Evolutionary conservation across 2,797 vertebrate species (phyloP).

Genomic region (Mus spretus): DNA sequence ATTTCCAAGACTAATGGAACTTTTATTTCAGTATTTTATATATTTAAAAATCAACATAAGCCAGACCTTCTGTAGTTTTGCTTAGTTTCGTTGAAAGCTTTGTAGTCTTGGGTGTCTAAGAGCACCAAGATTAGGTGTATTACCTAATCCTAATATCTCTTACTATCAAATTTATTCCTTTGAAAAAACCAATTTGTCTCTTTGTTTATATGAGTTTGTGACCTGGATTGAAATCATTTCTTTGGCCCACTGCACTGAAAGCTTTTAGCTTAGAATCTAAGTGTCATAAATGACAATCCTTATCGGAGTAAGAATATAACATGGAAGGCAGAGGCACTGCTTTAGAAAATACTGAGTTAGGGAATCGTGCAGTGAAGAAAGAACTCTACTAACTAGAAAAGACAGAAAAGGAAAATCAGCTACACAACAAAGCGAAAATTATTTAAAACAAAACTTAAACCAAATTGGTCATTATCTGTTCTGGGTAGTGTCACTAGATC

Average conservation of each 20-base stretch:
- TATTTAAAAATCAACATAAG: constrained; percentile 21
- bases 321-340: neutral
- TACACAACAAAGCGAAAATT: neutral
- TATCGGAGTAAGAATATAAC: neutral
- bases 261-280: neutral
- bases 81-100: neutral
- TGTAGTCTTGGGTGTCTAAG: neutral
- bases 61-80: neutral
- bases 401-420: neutral
- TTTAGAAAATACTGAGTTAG: constrained; percentile 17
- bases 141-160: neutral
- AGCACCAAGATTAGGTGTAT: no score
- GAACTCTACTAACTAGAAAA: neutral
- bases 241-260: neutral
- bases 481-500: neutral
- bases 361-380: constrained; percentile 28
- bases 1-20: neutral
- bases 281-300: neutral
- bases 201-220: constrained; percentile 7
- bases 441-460: neutral
- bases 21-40: constrained; percentile 13
- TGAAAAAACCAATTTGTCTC: neutral
- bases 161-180: neutral
- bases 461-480: neutral
- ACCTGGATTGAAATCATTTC: neutral